phyloP scores from a whole-genome alignment of 2,888 invertebrate genomes.

The Eupithecia subumbrata region DNA sequence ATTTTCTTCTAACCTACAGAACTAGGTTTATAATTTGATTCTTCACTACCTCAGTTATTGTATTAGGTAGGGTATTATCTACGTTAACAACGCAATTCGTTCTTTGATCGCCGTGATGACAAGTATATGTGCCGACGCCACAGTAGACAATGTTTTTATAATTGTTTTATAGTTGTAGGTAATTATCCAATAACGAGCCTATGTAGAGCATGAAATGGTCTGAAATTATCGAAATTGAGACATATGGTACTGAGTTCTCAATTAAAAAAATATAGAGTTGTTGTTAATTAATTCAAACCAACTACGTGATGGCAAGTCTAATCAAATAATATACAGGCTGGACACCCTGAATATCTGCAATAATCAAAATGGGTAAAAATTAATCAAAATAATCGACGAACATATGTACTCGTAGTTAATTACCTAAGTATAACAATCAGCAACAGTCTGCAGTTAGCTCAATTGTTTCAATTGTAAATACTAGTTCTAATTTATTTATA shows the following conservation, averaged over 20 bases:
- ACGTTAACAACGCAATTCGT: background rate
- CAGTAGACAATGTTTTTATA: background rate
- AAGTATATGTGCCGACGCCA: background rate
- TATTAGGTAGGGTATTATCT: no score
- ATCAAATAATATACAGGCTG: background rate
- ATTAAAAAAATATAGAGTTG: slow-evolving; percentile 60
- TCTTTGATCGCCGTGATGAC: background rate
- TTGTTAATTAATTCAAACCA: slow-evolving; percentile 49
- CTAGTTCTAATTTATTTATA: no score
- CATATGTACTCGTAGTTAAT: no score
- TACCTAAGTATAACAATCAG: no score
- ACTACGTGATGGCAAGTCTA: background rate
- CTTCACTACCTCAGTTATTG: no score
- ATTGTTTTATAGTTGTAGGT: background rate
- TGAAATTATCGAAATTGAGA: slow-evolving; percentile 55
- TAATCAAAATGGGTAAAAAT: background rate
- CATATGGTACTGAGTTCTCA: slow-evolving; percentile 53
- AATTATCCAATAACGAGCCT: slow-evolving; percentile 28
- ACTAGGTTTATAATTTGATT: no score
- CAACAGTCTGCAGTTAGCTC: no score
- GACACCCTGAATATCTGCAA: background rate
- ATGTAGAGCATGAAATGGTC: slow-evolving; percentile 29
- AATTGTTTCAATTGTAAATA: no score
- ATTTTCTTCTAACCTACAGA: no score
- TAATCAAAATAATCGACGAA: background rate